phyloP scores from a whole-genome alignment of 2,888 invertebrate genomes.

The Plagodis dolabraria region DNA sequence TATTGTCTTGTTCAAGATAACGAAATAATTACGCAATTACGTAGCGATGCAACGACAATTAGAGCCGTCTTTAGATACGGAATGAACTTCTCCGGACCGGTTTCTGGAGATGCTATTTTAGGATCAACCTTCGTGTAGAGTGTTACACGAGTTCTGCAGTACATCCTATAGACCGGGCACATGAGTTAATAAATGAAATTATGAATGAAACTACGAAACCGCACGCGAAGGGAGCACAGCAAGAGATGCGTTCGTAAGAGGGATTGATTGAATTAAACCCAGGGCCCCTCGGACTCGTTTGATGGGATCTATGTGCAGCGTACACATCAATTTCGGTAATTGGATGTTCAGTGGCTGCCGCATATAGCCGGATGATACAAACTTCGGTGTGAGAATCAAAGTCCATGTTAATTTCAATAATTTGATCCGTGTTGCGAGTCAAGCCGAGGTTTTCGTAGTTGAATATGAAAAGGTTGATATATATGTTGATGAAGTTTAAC shows the following conservation, averaged over 20 bases:
- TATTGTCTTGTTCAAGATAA: slow-evolving; percentile 39
- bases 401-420: no score
- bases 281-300: slow-evolving; percentile 65
- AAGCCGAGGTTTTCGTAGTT: no score
- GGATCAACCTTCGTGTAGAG: slow-evolving; percentile 27
- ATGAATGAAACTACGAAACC: slow-evolving; percentile 39
- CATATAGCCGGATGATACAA: slow-evolving; percentile 10
- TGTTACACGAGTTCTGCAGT: slow-evolving; percentile 3
- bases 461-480: no score
- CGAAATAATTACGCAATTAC: slow-evolving; percentile 39
- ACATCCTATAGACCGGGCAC: slow-evolving; percentile 12
- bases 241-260: slow-evolving; percentile 41
- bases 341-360: slow-evolving; percentile 51
- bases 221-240: slow-evolving; percentile 33
- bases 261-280: slow-evolving; percentile 75
- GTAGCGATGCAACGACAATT: slow-evolving; percentile 37
- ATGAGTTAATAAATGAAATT: slow-evolving; percentile 27
- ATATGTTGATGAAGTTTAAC: no score
- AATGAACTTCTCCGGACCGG: slow-evolving; percentile 32
- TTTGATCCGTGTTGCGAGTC: no score
- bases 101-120: slow-evolving; percentile 37
- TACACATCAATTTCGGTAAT: slow-evolving; percentile 81
- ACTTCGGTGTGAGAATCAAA: background rate
- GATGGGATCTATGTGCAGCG: slow-evolving; percentile 70
- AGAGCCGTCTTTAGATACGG: slow-evolving; percentile 34